A percentile compares a stretch with the other conserved stretches of the same genome.
Evolutionary conservation across 2,113 vertebrate species (phyloP).

Genomic region (Osmerus mordax): DNA sequence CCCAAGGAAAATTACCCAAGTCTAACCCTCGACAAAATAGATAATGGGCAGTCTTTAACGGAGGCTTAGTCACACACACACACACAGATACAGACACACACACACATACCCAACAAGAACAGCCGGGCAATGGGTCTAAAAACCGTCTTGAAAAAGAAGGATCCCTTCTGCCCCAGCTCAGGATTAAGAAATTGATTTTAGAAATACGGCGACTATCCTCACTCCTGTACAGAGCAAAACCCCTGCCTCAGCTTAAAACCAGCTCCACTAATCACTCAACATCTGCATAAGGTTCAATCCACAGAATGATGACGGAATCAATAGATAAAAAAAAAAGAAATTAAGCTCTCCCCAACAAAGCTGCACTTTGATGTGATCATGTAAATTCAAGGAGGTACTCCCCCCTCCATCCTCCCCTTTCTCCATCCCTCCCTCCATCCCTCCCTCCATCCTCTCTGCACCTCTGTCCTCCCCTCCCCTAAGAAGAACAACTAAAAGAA

Average conservation of each 20-base stretch:
- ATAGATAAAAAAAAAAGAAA: slow-evolving; percentile 56
- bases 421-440: neutral
- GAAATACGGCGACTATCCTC: slow-evolving; percentile 23
- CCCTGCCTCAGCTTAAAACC: slow-evolving; percentile 16
- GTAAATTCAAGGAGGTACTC: slow-evolving; percentile 50
- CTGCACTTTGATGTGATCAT: slow-evolving; percentile 61
- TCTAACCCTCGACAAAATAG: slow-evolving; percentile 90
- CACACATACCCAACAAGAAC: neutral
- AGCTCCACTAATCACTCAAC: slow-evolving; percentile 20
- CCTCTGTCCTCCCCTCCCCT: neutral
- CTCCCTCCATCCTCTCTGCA: no score
- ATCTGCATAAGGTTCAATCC: slow-evolving; percentile 38
- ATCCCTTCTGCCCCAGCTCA: slow-evolving; percentile 24
- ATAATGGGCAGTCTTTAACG: slow-evolving; percentile 91
- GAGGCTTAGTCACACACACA: slow-evolving; percentile 71
- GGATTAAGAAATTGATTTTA: slow-evolving; percentile 53
- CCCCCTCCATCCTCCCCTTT: neutral
- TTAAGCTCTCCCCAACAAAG: slow-evolving; percentile 54
- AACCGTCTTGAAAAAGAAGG: slow-evolving; percentile 16
- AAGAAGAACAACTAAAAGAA: slow-evolving; percentile 10
- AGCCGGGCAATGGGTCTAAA: neutral
- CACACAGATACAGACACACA: neutral
- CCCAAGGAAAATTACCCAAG: slow-evolving; percentile 96
- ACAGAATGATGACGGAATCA: slow-evolving; percentile 49
- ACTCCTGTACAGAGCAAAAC: slow-evolving; percentile 1